Base-by-base conservation (phyloP, 2,113 vertebrate genomes). In the Poeciliopsis occidentalis region DNA sequence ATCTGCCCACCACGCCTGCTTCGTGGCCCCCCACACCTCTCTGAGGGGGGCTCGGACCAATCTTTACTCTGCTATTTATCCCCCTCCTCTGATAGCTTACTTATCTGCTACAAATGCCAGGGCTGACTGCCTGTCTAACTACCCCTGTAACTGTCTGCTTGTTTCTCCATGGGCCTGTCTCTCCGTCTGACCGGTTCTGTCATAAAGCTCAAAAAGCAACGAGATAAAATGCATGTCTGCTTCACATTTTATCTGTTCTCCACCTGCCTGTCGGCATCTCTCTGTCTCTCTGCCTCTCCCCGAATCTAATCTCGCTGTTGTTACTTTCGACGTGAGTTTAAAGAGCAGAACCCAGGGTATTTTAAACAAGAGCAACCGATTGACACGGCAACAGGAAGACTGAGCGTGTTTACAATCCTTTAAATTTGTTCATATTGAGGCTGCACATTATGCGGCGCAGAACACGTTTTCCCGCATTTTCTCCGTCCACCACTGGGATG, bases 11-110 rank as follows among this genome's bases (percentile, higher is more conserved):
- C 90, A 93, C 94, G 95, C 94, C 91, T 94, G 93, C 95, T 96
- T 95, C 96, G 96, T 97, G 96, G 95, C 93, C 91, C 88, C 88
- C 87, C 84, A 89, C 94, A 95, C 94, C 95, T 96, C 94, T 95
- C 94, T 86, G 91, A 95, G 95, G 94, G 94, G 94, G 94, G 93
- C 90, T 83, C 92, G 92, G 90, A 94, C 94, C 95, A 97, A 97
- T 97, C 96, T 98, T 95, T 95, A 96, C 96, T 96, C 96, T 96
- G 96, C 96, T 96, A 96, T 98, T 98, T 97, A 97, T 98, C 96
- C 94, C 83, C 91, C 93, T 95, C 93, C 95, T 95, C 96, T 96
- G 97, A 98, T 98, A 97, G 96, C 95, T 97, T 95, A 95, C 96
- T 97, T 95, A 94, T 96, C 96, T 95, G 95, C 94, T 89, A 95